Conservation (phyloP, 2,888 invertebrate genomes). For the Osedax fenrisi region DNA sequence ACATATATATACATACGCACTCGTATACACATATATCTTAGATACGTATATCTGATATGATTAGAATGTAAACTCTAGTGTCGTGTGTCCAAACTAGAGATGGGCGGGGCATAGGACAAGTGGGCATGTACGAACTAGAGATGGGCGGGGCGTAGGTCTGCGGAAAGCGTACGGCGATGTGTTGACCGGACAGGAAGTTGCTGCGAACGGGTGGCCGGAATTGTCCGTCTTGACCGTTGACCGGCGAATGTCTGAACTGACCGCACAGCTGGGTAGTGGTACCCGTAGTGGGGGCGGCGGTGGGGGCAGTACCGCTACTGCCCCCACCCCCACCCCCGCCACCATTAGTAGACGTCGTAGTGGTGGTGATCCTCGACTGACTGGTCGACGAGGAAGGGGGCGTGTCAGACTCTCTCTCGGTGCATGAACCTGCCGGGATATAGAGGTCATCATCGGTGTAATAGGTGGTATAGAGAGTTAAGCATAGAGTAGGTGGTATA, state of each 20-base stretch:
- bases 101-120: too few species aligned
- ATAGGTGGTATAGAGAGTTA: not conserved
- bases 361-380: not conserved
- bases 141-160: not conserved
- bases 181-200: slow-evolving; percentile 12
- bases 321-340: too few species aligned
- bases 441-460: not conserved
- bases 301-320: too few species aligned
- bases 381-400: not conserved
- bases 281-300: not conserved
- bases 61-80: too few species aligned
- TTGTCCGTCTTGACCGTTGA: not conserved
- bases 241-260: not conserved
- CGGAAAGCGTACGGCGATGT: not conserved
- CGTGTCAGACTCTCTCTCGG: not conserved
- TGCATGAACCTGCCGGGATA: not conserved
- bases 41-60: too few species aligned
- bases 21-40: too few species aligned
- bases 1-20: too few species aligned
- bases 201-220: slow-evolving; percentile 4
- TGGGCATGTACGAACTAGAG: not conserved
- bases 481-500: not conserved
- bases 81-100: too few species aligned
- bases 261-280: not conserved
- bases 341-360: too few species aligned